Conservation (phyloP, 2,888 invertebrate genomes). For the Amblyjoppa fuscipennis region DNA sequence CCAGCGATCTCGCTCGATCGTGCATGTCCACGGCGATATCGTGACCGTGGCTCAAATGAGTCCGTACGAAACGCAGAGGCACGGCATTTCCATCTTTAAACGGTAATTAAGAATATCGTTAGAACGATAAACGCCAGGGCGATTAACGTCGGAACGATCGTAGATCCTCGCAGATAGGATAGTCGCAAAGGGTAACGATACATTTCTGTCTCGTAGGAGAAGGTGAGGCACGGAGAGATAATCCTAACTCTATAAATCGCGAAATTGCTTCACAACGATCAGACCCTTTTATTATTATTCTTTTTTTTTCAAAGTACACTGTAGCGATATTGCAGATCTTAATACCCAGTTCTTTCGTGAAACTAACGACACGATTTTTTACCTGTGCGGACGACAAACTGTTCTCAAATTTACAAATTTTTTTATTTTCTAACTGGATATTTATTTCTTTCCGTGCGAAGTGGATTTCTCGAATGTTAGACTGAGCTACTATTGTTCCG, state of each 20-base stretch:
- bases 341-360: not conserved
- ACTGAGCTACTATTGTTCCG: not conserved
- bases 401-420: not conserved
- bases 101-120: conserved; percentile 14
- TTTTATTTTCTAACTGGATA: not conserved
- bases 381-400: not conserved
- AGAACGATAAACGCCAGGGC: conserved; percentile 8
- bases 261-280: not conserved
- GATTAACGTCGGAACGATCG: conserved; percentile 12
- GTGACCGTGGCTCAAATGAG: conserved; percentile 69
- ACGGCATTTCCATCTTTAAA: conserved; percentile 64
- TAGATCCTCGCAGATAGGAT: not conserved
- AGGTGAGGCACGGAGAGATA: conserved; percentile 10
- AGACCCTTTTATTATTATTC: not conserved
- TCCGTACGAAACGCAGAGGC: conserved; percentile 64
- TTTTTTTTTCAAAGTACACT: not conserved
- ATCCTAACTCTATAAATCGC: conserved; percentile 10
- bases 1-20: conserved; percentile 66
- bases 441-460: not conserved
- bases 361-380: not conserved
- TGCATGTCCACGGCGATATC: conserved; percentile 70
- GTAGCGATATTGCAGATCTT: not conserved
- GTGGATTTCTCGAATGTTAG: not conserved
- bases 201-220: conserved; percentile 7
- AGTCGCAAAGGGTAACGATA: not conserved